Evolutionary conservation across 2,113 vertebrate species (phyloP), one percentile per base, ranked within the genome.

Genomic region (Centropus unirufus): DNA sequence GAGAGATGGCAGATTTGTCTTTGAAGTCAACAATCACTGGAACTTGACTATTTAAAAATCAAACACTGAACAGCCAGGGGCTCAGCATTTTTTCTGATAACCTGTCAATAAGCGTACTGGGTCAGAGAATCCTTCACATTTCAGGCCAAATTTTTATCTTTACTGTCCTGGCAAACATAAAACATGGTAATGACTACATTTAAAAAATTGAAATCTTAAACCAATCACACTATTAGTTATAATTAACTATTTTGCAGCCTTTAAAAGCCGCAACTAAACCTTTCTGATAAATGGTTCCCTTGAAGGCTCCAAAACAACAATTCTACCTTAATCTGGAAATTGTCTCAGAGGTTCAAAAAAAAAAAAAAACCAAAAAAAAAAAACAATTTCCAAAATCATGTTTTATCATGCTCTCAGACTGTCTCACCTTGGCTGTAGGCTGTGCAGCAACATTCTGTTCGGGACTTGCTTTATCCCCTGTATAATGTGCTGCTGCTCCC

Each of bases 401-500:
- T 24, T 78, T 44, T 57, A 46, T 3, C 23, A 40, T 66, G 36
- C 10, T 52, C 21, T 68, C 52, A 26, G 27, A n/a, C 26, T 27
- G 55, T 66, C 96, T 59, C 97, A 99, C 99, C 99, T 99, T 98
- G 88, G 96, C 96, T 46, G 97, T 78, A 14, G 98, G 70, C 87
- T 98, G 97, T 75, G 96, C 95, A 83, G 97, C 93, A 87, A 91
- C 92, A 58, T 97, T 98, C 83, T 98, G 97, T 51, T 98, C 99
- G 20, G 98, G 97, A 81, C 98, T 98, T 72, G 97, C 93, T 94
- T 97, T 97, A 79, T 99, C 99, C 67, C 99, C 99, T n/a, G 98
- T 99, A 96, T 99, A 99, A 97, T 98, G 96, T 27, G 99, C 99
- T 79, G 99, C 99, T 17, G 99, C 99, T 63, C 99, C 99, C 54